A percentile compares a stretch with the other conserved stretches of the same genome.
phyloP scores from a whole-genome alignment of 2,797 vertebrate genomes.

The Xenentodon cancila region DNA sequence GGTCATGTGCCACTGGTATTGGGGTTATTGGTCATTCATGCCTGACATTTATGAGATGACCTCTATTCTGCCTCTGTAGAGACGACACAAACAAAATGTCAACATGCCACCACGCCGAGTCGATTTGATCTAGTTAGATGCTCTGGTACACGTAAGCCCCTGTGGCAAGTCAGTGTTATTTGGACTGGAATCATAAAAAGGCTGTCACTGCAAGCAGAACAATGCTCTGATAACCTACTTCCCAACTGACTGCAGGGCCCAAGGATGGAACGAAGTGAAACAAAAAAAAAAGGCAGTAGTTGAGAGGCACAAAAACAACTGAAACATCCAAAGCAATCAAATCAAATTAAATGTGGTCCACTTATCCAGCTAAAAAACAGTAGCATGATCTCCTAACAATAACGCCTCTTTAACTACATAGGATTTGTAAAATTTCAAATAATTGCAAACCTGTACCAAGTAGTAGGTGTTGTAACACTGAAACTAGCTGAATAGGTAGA shows the following conservation, averaged over 20 bases:
- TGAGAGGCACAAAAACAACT: conserved; percentile 12
- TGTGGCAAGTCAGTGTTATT: conserved; percentile 53
- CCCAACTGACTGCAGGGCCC: conserved; percentile 39
- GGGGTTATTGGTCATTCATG: conserved; percentile 34
- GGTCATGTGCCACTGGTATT: conserved; percentile 39
- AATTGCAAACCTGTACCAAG: neutral
- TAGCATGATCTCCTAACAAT: neutral
- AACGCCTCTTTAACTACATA: no score
- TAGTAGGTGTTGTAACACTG: neutral
- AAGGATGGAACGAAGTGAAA: conserved; percentile 28
- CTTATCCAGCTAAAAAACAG: neutral
- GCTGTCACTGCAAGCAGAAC: conserved; percentile 55
- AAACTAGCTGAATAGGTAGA: neutral
- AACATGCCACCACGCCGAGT: conserved; percentile 23
- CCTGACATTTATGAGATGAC: conserved; percentile 41
- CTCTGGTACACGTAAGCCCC: conserved; percentile 39
- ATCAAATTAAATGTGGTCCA: conserved; percentile 8
- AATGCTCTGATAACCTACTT: conserved; percentile 69
- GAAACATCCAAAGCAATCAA: conserved; percentile 6
- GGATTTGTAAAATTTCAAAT: neutral
- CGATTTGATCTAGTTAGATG: conserved; percentile 20
- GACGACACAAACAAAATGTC: conserved; percentile 22
- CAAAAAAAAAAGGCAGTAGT: neutral
- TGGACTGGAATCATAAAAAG: conserved; percentile 67
- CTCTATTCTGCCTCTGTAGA: conserved; percentile 27